These are phyloP conservation scores for Ophioninae sp. DNA, from an alignment of 2,888 invertebrate species.

Conservation along the genomic window DNA sequence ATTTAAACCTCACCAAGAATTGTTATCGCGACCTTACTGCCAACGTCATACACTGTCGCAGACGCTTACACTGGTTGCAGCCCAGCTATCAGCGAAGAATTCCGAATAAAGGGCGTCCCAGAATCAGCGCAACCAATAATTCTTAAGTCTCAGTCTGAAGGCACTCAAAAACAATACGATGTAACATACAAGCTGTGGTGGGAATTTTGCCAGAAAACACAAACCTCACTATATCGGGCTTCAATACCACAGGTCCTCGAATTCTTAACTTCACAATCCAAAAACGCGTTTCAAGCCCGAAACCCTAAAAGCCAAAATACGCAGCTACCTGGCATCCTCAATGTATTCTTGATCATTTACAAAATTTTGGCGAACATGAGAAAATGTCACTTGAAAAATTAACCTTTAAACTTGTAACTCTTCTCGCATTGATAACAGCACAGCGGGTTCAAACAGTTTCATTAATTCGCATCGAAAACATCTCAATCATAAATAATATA, in stretches of 20 bases:
- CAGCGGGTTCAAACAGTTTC: neutral
- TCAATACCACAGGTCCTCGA: neutral
- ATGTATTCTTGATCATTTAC: neutral
- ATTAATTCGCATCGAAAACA: no score
- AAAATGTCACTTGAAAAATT: neutral
- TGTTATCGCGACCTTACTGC: conserved; percentile 16
- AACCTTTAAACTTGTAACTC: neutral
- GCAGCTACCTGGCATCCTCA: conserved; percentile 47
- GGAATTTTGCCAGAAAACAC: neutral
- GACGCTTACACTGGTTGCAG: conserved; percentile 31
- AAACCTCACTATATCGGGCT: neutral
- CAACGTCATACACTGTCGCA: neutral
- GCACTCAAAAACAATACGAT: conserved; percentile 17
- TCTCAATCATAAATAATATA: no score
- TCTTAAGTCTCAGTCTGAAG: conserved; percentile 2
- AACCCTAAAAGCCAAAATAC: conserved; percentile 46
- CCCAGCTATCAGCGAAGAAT: conserved; percentile 14
- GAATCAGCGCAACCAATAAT: conserved; percentile 12
- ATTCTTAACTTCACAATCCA: no score
- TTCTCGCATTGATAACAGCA: no score
- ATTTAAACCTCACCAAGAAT: conserved; percentile 4
- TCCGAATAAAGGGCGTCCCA: neutral
- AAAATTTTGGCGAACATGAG: neutral
- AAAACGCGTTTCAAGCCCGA: no score
- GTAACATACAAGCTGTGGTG: conserved; percentile 12